Evolutionary conservation across 2,113 vertebrate genomes (phyloP).

Genomic region (Cygnus buccinator): DNA sequence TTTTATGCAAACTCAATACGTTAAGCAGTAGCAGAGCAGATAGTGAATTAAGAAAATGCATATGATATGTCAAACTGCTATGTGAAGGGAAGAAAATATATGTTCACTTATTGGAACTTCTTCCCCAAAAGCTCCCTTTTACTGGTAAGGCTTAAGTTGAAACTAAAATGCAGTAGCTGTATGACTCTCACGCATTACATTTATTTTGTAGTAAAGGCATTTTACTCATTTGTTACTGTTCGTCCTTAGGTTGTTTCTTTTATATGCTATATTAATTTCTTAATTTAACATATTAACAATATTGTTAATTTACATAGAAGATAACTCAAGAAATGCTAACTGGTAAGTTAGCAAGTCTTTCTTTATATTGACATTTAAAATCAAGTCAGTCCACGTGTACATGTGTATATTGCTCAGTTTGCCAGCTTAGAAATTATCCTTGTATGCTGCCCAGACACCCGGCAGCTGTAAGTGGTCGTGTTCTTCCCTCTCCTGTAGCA

Average conservation of each 20-base stretch:
- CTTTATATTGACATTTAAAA: not conserved
- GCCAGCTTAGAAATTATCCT: not conserved
- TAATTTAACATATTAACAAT: not conserved
- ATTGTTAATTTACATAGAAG: not conserved
- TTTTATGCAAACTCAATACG: not conserved
- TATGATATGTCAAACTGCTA: not conserved
- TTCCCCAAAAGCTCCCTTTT: not conserved
- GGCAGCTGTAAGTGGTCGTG: not conserved
- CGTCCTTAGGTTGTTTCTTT: not conserved
- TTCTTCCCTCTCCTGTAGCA: not conserved
- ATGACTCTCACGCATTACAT: not conserved
- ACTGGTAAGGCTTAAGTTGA: not conserved
- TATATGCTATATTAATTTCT: not conserved
- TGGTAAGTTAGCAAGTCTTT: not conserved
- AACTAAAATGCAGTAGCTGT: not conserved
- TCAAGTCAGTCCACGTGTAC: too few species aligned
- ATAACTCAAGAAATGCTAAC: not conserved
- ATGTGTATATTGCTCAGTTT: too few species aligned
- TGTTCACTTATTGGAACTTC: not conserved
- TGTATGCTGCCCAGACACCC: not conserved
- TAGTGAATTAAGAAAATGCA: not conserved
- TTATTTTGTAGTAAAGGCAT: not conserved
- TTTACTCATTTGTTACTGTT: not conserved
- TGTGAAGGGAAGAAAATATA: not conserved
- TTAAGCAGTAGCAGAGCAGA: not conserved